Conservation (phyloP, 2,113 vertebrate genomes). For the Periophthalmodon schlosseri region DNA sequence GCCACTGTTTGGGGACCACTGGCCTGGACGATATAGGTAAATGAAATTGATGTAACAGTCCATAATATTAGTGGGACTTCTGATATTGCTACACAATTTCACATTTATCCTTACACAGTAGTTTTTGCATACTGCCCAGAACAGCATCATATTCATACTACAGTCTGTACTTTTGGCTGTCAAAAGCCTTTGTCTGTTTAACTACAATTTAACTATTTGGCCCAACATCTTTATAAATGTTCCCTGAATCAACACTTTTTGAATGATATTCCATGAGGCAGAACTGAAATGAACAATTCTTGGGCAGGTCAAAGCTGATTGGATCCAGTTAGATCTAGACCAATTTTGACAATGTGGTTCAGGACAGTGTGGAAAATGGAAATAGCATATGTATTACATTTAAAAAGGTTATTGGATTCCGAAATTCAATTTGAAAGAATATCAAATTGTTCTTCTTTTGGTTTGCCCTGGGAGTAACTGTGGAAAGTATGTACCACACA, state of each 20-base stretch:
- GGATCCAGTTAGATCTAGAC: neutral
- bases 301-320: neutral
- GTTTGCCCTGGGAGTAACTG: neutral
- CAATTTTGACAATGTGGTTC: neutral
- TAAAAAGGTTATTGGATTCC: neutral
- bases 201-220: neutral
- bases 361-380: neutral
- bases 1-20: too few species aligned
- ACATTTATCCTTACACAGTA: neutral
- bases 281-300: neutral
- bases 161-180: neutral
- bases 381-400: neutral
- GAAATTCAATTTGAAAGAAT: neutral
- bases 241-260: neutral
- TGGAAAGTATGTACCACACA: neutral
- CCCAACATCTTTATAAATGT: neutral
- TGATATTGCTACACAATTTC: too few species aligned
- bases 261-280: neutral
- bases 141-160: neutral
- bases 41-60: neutral
- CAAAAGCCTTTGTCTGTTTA: neutral
- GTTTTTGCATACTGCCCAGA: neutral
- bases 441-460: neutral
- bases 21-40: neutral
- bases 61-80: neutral